Base-by-base conservation (phyloP, 2,113 vertebrate species). In the Lycaon pictus region DNA sequence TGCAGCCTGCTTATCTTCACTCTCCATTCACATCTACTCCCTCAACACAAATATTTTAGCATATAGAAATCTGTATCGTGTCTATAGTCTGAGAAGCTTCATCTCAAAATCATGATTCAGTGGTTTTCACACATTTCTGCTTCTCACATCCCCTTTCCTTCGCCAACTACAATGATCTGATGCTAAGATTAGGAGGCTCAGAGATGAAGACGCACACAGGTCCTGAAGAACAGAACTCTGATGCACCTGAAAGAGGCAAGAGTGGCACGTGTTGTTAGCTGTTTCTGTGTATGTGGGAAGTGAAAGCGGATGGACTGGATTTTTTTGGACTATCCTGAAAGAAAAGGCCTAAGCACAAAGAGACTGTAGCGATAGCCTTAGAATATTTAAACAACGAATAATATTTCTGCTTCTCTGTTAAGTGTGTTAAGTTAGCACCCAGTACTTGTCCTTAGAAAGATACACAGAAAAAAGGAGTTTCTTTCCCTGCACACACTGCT, bases 291-390 rank as follows among this genome's bases (percentile, higher is more conserved):
- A 51, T 56, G 35, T 25, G 3, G 48, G 25, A 80, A 32, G 63
- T 29, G 5, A 20, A 92, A 63, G 32, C 25, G 22, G 17, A 71
- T 43, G 32, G 15, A 63, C 15, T 83, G 71, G 17, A 60, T 82
- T 83, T 85, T 74, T 94, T 27, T 62, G 43, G 37, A 88, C 5
- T 91, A 22, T 15, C 58, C 48, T 84, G 27, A 88, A 96, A 60
- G 89, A 91, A 96, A 92, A 96, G 71, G 19, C 22, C 48, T 29
- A 88, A 82, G 74, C 93, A 94, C 79, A 92, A 94, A 95, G 29
- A 55, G 48, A 91, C 32, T 72, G 88, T 25, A 96, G 80, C 51
- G 91, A 77, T 2, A 81, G n/a, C 22, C 76, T 92, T 95, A 72
- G 67, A 95, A 94, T n/a, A 90, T 53, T 56, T 82, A 65, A 79